Base-by-base conservation (phyloP, 1,140 invertebrate genomes). In the Neotoxoptera formosana region DNA sequence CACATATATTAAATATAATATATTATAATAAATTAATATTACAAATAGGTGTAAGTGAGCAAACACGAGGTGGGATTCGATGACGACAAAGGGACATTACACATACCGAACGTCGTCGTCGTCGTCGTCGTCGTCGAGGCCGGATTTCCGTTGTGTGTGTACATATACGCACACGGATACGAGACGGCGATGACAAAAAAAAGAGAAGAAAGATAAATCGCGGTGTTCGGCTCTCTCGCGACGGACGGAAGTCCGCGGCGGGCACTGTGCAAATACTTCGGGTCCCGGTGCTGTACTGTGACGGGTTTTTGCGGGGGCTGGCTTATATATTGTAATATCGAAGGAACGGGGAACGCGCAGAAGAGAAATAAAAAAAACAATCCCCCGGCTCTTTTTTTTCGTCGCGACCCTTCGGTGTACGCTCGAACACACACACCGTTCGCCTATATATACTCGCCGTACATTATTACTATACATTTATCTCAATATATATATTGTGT, bases 201-300 rank as follows among this genome's bases (percentile, higher is more conserved):
- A 45, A 45, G 30, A 1, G 23, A 34, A 88, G 4, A 45, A 47
- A 21, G 81, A 47, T 53, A 30, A 17, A 41, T 20, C 36, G 36
- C 84, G 45, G 45, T 87, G 14, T 45, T 87, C 23, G 84, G 25
- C 14, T 14, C 23, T 2, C 20, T 83, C 8, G 20, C 34, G 20
- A 7, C 2, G 76, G 36, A 41, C 25, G 30, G 45, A 47, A 51
- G 47, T 48, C 47, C 36, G 53, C 53, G 60, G 60, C 48, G 9
- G 41, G 21, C 30, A 21, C 47, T 92, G 91, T 92, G 91, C 91
- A 84, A 92, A 92, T 92, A 92, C 76, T n/a, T 84, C 91, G 91
- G 47, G 34, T 7, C 34, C 76, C 91, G 91, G 48, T 53, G n/a
- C 47, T 9, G 81, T 53, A 92, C 91, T 92, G 91, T 84, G 76